Percentiles rank a stretch among this genome's conserved stretches.
Conservation (phyloP, 1,140 invertebrate species). For the Drusus annulatus region DNA sequence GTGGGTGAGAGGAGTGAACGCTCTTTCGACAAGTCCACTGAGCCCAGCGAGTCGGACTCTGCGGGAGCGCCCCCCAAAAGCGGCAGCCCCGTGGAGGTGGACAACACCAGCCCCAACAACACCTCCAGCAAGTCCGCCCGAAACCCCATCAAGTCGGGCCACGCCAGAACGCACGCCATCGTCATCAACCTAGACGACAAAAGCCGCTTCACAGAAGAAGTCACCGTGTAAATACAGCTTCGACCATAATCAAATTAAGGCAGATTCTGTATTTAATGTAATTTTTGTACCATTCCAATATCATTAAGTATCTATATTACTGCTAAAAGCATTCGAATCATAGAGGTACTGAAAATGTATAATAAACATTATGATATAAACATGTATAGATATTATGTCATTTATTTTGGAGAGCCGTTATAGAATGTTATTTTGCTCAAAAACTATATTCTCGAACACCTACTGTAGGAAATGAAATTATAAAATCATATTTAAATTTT, state of each 20-base stretch:
- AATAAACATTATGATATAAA: no score
- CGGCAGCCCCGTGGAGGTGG: slow-evolving; percentile 20
- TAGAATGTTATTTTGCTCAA: slow-evolving; percentile 34
- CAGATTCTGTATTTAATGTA: slow-evolving; percentile 12
- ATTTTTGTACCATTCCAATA: slow-evolving; percentile 2
- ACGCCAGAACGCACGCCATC: slow-evolving; percentile 80
- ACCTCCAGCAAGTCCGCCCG: slow-evolving; percentile 45
- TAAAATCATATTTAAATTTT: background rate
- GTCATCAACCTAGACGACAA: slow-evolving; percentile 86
- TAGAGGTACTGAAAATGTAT: no score
- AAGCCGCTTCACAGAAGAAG: slow-evolving; percentile 84
- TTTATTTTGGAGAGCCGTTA: background rate
- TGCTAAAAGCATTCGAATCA: background rate
- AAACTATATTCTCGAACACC: background rate
- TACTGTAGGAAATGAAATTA: background rate
- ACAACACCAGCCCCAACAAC: slow-evolving; percentile 49
- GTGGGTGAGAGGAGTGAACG: slow-evolving; percentile 59
- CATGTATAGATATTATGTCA: no score
- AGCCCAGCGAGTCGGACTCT: slow-evolving; percentile 66
- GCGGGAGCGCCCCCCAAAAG: slow-evolving; percentile 57
- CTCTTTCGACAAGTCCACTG: slow-evolving; percentile 63
- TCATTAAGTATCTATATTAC: background rate
- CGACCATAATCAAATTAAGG: background rate
- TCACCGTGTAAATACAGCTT: slow-evolving; percentile 76
- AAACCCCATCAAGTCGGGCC: slow-evolving; percentile 73